Conservation (phyloP, 2,888 invertebrate species). For the Nebria brevicollis region DNA sequence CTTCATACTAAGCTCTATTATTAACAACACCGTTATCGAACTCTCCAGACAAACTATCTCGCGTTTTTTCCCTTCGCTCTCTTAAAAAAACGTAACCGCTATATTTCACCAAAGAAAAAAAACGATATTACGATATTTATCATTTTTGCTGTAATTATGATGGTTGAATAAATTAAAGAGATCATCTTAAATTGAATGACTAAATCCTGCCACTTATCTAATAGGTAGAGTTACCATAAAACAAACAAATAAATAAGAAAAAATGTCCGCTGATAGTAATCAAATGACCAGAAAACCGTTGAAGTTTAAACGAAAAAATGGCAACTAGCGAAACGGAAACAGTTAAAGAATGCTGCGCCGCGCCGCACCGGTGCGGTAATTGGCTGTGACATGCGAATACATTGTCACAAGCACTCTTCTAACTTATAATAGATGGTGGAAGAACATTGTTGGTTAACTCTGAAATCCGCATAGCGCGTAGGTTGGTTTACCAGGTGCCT, state of each 20-base stretch:
- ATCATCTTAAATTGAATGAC: neutral
- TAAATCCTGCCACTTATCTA: neutral
- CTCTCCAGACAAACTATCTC: neutral
- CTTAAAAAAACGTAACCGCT: neutral
- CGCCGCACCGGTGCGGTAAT: constrained; percentile 8
- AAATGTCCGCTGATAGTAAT: neutral
- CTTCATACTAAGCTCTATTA: neutral
- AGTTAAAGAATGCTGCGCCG: neutral
- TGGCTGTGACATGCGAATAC: constrained; percentile 37
- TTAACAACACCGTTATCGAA: neutral
- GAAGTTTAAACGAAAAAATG: neutral
- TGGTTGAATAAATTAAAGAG: neutral
- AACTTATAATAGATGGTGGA: neutral
- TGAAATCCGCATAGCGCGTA: constrained; percentile 8
- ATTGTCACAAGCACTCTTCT: constrained; percentile 5
- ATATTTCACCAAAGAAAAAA: neutral
- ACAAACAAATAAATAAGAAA: neutral
- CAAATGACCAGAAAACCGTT: neutral
- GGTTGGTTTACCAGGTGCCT: constrained; percentile 21
- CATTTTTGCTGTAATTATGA: neutral
- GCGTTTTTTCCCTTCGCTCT: neutral
- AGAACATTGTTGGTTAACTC: neutral
- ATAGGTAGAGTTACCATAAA: neutral
- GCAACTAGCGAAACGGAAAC: constrained; percentile 13
- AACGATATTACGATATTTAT: neutral